These are phyloP conservation scores for Drosophila equinoxialis DNA, from an alignment of 1,140 invertebrate species.

Conservation along the genomic window DNA sequence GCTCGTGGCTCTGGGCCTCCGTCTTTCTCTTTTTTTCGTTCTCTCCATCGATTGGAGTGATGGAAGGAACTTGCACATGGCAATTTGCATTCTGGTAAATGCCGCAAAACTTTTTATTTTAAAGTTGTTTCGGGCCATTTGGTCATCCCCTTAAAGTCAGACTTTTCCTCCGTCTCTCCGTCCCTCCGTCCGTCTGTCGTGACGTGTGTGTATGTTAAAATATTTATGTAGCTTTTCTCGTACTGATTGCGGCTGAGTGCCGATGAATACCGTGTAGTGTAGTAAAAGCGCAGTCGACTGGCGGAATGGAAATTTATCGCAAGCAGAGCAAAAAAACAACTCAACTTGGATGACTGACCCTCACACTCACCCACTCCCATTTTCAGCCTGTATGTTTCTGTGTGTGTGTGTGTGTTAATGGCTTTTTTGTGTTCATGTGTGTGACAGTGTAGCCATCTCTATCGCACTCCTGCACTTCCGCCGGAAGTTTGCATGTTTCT, in stretches of 20 bases:
- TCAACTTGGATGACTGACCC: conserved; percentile 11
- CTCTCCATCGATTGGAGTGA: conserved; percentile 64
- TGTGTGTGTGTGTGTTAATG: conserved; percentile 4
- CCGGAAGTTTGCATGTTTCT: conserved; percentile 79
- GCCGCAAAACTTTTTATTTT: conserved; percentile 51
- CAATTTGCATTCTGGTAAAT: conserved; percentile 62
- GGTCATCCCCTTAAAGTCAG: conserved; percentile 33
- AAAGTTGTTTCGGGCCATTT: conserved; percentile 43
- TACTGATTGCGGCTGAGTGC: conserved; percentile 59
- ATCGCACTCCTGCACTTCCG: conserved; percentile 61
- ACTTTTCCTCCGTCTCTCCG: background rate
- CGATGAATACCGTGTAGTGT: background rate
- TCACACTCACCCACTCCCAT: background rate
- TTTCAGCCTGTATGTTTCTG: background rate
- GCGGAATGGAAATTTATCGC: conserved; percentile 78
- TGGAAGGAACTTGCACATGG: conserved; percentile 38
- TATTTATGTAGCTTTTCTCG: conserved; percentile 67
- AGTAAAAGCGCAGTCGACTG: conserved; percentile 67
- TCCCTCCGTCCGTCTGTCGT: conserved; percentile 8
- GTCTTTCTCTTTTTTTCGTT: background rate
- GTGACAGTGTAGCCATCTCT: conserved; percentile 57
- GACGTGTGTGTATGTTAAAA: conserved; percentile 55
- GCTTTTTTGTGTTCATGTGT: conserved; percentile 23
- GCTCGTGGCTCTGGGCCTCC: conserved; percentile 29
- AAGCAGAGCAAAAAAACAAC: conserved; percentile 66